Base-by-base conservation (phyloP, 1,140 invertebrate species). In the Trialeurodes vaporariorum region DNA sequence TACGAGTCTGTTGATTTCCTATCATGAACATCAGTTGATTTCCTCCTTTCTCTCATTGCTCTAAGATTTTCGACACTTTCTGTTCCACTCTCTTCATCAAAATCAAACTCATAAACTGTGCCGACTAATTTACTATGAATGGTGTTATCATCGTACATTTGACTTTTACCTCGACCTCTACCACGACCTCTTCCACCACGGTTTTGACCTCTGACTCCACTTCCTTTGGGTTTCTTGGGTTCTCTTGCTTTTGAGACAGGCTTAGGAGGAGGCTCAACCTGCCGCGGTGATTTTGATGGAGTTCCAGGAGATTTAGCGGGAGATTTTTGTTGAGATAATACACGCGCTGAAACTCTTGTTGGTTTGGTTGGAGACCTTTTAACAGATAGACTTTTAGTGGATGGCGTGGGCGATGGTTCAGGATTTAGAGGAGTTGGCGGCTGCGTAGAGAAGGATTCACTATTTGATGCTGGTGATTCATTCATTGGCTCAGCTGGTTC, bases 101-200 rank as follows among this genome's bases (percentile, higher is more conserved):
- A 91, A 75, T 93, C 89, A 71, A 92, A 85, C 74, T 92, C 90
- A 70, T 93, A 94, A 0, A 93, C 91, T 1, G 91, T 93, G 1
- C 92, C 91, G 2, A 87, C 86, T 25, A 94, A 80, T 77, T 91
- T 91, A 73, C 86, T 89, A 65, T 87, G 85, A 59, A 88, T 88
- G 0, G 71, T 66, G 74, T 76, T 68, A 66, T 62, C 63, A 58
- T 67, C 65, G 59, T 60, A 40, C 24, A 68, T 66, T 63, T 74
- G 68, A 66, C 76, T 73, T 76, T 84, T 74, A 34, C 86, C 87
- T 65, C 89, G 81, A 17, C 87, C 88, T 67, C 88, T 81, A 24
- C 89, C 89, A 24, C 89, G 78, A 2, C 88, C 88, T 67, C 87
- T 78, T 2, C 83, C 83, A 66, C 86, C 13, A 77, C 72, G 81